Evolutionary conservation across 1,140 invertebrate genomes (phyloP).

Genomic region (Charaxes varanes): DNA sequence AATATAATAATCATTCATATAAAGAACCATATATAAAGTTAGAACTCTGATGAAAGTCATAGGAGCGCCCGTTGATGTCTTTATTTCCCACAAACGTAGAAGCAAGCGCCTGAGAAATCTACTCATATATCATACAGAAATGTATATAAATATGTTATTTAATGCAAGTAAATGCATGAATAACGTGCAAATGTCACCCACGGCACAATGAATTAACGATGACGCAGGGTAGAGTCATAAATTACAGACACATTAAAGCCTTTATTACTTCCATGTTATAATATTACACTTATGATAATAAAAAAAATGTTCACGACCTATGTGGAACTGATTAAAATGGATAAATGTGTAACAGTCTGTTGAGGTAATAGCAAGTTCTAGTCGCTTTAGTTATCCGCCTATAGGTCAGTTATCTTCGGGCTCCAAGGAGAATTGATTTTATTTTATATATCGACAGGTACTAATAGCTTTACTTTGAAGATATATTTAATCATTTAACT

Average conservation of each 20-base stretch:
- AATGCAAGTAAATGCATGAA: background rate
- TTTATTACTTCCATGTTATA: constrained; percentile 16
- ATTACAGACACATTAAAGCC: constrained; percentile 10
- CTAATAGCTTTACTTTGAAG: background rate
- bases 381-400: constrained; percentile 8
- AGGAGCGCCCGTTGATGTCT: constrained; percentile 1
- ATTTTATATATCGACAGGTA: background rate
- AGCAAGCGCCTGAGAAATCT: too few relatives aligned
- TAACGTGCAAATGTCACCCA: constrained; percentile 8
- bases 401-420: constrained; percentile 5
- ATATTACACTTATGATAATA: constrained; percentile 13
- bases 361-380: constrained; percentile 12
- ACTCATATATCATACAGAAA: too few relatives aligned
- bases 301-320: constrained; percentile 12
- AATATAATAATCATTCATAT: too few relatives aligned
- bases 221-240: constrained; percentile 13
- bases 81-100: constrained; percentile 1
- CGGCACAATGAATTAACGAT: constrained; percentile 5
- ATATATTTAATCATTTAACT: too few relatives aligned
- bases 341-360: constrained; percentile 14
- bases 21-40: too few relatives aligned
- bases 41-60: too few relatives aligned
- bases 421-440: constrained; percentile 3
- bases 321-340: constrained; percentile 10
- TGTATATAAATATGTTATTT: background rate